phyloP scores from a whole-genome alignment of 2,797 vertebrate genomes.

The Ficedula albicollis region DNA sequence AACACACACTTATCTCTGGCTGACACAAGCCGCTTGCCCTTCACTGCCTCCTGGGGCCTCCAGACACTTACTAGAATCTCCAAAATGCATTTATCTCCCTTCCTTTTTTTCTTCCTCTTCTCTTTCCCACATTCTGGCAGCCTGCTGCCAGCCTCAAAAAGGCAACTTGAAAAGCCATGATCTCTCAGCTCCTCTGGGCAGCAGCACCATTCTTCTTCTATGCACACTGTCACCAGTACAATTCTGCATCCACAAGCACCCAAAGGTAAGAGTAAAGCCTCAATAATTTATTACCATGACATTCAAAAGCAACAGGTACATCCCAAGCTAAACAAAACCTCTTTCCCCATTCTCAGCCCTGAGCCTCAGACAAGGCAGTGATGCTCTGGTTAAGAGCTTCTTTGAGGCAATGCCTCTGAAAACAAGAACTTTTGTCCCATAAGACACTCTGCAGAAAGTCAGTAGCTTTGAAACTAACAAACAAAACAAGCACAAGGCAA shows the following conservation, averaged over 20 bases:
- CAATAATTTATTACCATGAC: neutral
- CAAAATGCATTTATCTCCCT: neutral
- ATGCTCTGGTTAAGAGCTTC: accelerated
- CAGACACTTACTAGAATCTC: neutral
- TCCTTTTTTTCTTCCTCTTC: neutral
- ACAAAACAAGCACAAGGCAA: neutral
- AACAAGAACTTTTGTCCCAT: neutral
- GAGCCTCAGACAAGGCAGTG: accelerated
- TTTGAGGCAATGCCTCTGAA: neutral
- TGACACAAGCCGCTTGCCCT: neutral
- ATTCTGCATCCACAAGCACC: accelerated
- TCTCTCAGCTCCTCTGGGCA: neutral
- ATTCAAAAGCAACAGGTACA: neutral
- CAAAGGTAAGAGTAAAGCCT: neutral
- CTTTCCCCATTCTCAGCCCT: accelerated
- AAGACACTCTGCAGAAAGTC: neutral
- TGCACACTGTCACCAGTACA: neutral
- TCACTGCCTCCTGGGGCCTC: neutral
- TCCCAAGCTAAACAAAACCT: neutral
- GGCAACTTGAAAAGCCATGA: neutral
- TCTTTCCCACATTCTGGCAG: neutral
- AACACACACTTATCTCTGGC: neutral
- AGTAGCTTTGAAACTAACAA: neutral
- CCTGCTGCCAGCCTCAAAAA: neutral
- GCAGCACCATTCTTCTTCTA: neutral